Evolutionary conservation across 2,113 vertebrate genomes (phyloP).

Genomic region (Perccottus glenii): DNA sequence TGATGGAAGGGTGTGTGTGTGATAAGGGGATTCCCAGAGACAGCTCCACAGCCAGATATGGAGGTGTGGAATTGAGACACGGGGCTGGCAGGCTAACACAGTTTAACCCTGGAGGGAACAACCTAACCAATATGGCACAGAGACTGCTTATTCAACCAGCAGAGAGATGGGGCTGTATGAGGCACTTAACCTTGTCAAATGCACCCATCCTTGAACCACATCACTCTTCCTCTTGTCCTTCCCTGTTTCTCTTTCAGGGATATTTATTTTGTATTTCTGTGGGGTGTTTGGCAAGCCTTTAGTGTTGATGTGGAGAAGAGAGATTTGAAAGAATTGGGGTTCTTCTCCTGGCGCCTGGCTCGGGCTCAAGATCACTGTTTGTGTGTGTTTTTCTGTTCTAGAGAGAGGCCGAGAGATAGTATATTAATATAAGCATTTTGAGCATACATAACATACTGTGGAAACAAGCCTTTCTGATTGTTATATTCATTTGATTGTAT

Average conservation of each 20-base stretch:
- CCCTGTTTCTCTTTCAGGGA: conserved; percentile 38
- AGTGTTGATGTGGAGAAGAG: conserved; percentile 53
- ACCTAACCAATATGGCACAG: conserved; percentile 69
- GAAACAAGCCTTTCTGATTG: too few relatives aligned
- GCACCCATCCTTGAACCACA: conserved; percentile 57
- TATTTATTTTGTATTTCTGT: conserved; percentile 56
- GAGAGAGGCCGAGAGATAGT: conserved; percentile 26
- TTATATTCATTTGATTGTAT: too few relatives aligned
- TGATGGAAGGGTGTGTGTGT: conserved; percentile 23
- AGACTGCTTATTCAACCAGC: conserved; percentile 66
- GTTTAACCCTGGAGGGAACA: conserved; percentile 65
- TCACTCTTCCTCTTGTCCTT: conserved; percentile 43
- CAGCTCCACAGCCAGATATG: conserved; percentile 62
- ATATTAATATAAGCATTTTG: neutral
- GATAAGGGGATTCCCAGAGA: conserved; percentile 70
- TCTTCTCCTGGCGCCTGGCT: conserved; percentile 58
- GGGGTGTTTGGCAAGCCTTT: conserved; percentile 46
- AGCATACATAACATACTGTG: too few relatives aligned
- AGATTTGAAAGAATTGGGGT: conserved; percentile 49
- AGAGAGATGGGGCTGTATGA: conserved; percentile 42
- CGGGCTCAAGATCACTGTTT: conserved; percentile 25
- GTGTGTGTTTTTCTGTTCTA: conserved; percentile 14
- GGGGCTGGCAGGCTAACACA: conserved; percentile 73
- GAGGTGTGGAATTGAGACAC: conserved; percentile 75
- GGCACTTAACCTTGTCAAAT: conserved; percentile 50